A percentile compares a stretch with the other conserved stretches of the same genome.
phyloP scores from a whole-genome alignment of 2,113 vertebrate genomes.

The Thermophis baileyi region DNA sequence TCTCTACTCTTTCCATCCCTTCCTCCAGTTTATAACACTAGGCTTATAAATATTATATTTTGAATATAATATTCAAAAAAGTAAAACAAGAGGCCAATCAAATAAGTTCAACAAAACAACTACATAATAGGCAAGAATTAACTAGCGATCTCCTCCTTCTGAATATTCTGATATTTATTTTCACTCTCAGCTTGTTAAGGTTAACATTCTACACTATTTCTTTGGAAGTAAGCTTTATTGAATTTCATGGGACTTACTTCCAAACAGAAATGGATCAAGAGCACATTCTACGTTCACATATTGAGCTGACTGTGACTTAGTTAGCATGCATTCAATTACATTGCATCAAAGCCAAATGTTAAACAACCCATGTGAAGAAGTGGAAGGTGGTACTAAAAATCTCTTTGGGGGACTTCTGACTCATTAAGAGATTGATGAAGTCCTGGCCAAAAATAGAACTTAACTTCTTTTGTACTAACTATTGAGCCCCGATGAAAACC shows the following conservation, averaged over 20 bases:
- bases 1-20: neutral
- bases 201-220: neutral
- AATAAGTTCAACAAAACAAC: neutral
- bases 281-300: neutral
- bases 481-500: neutral
- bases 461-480: neutral
- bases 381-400: neutral
- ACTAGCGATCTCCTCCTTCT: neutral
- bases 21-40: neutral
- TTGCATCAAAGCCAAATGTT: neutral
- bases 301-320: neutral
- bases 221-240: neutral
- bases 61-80: neutral
- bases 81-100: neutral
- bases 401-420: neutral
- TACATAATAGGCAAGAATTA: neutral
- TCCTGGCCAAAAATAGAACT: neutral
- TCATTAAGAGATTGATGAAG: neutral
- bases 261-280: neutral
- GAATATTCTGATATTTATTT: neutral
- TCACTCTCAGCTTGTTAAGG: neutral
- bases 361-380: neutral
- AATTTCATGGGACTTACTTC: neutral
- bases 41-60: neutral
- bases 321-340: neutral